phyloP scores from a whole-genome alignment of 2,113 vertebrate genomes.

The Recurvirostra avosetta region DNA sequence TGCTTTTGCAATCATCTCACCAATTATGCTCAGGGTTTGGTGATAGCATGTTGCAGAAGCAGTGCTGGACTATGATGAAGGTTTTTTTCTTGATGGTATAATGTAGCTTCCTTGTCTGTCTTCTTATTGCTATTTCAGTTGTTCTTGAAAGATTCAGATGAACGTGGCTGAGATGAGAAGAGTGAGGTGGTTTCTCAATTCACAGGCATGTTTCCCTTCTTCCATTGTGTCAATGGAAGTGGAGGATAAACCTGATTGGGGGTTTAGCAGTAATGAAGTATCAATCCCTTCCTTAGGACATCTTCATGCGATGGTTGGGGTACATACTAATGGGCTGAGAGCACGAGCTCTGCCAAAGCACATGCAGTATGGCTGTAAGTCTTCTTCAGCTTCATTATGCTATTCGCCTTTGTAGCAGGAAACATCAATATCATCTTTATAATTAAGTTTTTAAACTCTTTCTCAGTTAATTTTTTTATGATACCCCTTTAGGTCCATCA shows the following conservation, averaged over 20 bases:
- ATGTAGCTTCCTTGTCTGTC: not conserved
- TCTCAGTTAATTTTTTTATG: not conserved
- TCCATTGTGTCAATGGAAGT: not conserved
- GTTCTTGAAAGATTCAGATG: not conserved
- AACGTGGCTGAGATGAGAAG: not conserved
- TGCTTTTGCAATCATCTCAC: not conserved
- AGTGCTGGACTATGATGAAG: not conserved
- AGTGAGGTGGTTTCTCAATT: not conserved
- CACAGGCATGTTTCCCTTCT: not conserved
- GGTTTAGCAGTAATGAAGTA: accelerated
- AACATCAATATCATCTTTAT: not conserved
- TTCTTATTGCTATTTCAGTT: not conserved
- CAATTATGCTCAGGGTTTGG: not conserved
- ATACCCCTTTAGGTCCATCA: not conserved
- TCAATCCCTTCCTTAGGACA: not conserved
- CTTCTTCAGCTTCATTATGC: not conserved
- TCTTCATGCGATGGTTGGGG: not conserved
- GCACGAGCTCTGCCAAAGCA: not conserved
- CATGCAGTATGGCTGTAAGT: not conserved
- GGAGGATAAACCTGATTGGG: not conserved
- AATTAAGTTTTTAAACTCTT: not conserved
- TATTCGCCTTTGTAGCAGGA: not conserved
- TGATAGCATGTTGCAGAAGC: not conserved
- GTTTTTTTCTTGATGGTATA: not conserved
- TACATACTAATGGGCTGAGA: not conserved